phyloP scores from a whole-genome alignment of 2,113 vertebrate species.

The Chionomys nivalis region DNA sequence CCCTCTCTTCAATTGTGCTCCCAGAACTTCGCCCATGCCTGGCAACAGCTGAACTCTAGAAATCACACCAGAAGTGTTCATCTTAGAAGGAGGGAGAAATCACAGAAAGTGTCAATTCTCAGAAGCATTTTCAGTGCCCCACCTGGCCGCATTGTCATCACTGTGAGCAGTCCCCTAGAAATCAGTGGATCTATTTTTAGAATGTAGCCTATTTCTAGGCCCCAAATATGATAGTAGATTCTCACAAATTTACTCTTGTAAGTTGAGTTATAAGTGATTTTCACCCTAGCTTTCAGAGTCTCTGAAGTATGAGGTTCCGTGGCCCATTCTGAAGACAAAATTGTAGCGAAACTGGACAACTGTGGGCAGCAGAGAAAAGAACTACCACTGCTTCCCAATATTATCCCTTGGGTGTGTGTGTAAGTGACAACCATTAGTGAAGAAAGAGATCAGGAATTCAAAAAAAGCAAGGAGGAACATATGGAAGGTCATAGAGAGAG shows the following conservation, averaged over 20 bases:
- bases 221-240: not conserved
- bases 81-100: not conserved
- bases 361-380: conserved; percentile 20
- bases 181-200: not conserved
- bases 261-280: conserved; percentile 5
- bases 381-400: not conserved
- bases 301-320: not conserved
- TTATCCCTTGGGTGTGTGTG: not conserved
- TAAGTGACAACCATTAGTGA: not conserved
- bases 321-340: conserved; percentile 38
- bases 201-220: not conserved
- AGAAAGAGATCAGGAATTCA: not conserved
- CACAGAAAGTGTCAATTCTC: not conserved
- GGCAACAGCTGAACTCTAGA: not conserved
- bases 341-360: not conserved
- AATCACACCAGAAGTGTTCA: not conserved
- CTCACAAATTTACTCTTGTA: conserved; percentile 37
- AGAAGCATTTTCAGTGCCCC: not conserved
- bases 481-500: not conserved
- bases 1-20: no score
- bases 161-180: not conserved
- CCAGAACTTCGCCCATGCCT: no score
- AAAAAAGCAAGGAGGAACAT: not conserved
- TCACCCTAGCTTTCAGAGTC: not conserved
- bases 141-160: not conserved